Conservation (phyloP, 2,113 vertebrate genomes). For the Centropus unirufus region DNA sequence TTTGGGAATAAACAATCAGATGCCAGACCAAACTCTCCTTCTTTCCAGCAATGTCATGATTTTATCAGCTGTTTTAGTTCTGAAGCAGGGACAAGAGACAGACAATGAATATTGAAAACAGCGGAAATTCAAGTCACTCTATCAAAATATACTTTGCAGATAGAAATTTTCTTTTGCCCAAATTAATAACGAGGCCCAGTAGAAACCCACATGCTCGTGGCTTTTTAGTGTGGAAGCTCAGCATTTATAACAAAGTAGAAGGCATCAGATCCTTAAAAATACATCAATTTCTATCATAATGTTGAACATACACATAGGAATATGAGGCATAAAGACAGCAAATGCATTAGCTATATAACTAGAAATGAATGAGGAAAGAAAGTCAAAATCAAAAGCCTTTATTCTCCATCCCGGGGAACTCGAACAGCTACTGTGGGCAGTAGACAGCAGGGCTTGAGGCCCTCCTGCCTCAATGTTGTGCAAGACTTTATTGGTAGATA, state of each 20-base stretch:
- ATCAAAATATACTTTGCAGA: neutral
- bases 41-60: neutral
- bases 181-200: neutral
- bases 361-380: neutral
- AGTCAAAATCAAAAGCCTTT: neutral
- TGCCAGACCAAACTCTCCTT: neutral
- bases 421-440: neutral
- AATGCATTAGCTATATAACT: neutral
- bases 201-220: neutral
- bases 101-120: neutral
- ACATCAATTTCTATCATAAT: neutral
- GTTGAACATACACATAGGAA: neutral
- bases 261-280: neutral
- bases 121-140: neutral
- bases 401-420: neutral
- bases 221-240: neutral
- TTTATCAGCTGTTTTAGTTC: neutral
- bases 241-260: neutral
- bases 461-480: fast-evolving
- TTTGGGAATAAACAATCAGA: neutral
- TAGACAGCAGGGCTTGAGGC: neutral
- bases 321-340: neutral
- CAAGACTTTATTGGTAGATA: neutral
- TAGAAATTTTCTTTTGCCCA: neutral
- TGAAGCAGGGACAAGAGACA: neutral